These are phyloP conservation scores for Bicyclus anynana DNA, from an alignment of 1,140 invertebrate species.

Conservation along the genomic window DNA sequence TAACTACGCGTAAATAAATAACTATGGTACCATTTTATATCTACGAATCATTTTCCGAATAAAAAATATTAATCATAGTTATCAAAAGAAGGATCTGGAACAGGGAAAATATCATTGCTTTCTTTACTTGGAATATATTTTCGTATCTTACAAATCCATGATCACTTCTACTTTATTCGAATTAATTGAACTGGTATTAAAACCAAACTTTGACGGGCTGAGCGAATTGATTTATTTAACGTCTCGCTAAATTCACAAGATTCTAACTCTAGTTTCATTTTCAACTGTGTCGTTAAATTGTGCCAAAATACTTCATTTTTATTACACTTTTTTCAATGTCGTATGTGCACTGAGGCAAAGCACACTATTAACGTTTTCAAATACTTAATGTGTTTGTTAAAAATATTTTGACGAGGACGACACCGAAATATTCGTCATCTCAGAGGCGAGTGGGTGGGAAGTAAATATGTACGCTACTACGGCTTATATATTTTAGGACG, in stretches of 20 bases:
- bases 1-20: constrained; percentile 48
- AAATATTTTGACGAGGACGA: constrained; percentile 29
- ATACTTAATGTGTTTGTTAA: constrained; percentile 3
- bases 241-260: no score
- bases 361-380: not conserved
- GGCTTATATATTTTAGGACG: constrained; percentile 35
- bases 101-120: no score
- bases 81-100: no score
- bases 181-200: no score
- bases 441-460: constrained; percentile 32
- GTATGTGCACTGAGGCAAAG: not conserved
- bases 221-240: no score
- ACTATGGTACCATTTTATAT: constrained; percentile 32
- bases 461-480: constrained; percentile 29
- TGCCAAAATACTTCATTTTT: not conserved
- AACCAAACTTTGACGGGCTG: no score
- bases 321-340: not conserved
- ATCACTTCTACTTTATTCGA: no score
- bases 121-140: no score
- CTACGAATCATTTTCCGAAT: constrained; percentile 16
- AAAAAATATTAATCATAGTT: constrained; percentile 14
- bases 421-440: constrained; percentile 38
- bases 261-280: not conserved
- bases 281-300: no score
- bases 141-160: no score